Conservation (phyloP, 2,113 vertebrate genomes). For the Gracilinanus agilis region DNA sequence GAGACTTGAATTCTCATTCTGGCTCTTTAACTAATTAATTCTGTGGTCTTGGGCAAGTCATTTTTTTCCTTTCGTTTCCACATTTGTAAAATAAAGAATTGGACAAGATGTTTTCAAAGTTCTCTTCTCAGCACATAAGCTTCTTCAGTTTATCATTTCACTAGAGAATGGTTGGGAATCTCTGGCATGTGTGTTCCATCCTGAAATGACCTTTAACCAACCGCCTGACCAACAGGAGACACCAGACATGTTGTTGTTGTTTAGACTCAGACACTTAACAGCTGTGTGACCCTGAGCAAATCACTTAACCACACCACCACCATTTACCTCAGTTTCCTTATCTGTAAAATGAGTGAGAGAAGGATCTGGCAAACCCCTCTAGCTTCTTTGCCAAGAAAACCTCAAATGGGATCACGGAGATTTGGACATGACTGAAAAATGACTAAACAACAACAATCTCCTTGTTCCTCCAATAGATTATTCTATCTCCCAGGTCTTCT, state of each 20-base stretch:
- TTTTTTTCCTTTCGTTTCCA: no score
- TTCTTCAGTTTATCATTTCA: not conserved
- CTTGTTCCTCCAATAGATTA: not conserved
- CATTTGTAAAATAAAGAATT: not conserved
- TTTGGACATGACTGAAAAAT: no score
- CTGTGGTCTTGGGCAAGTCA: not conserved
- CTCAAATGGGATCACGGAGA: no score
- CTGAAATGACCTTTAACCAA: not conserved
- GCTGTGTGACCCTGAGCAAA: no score
- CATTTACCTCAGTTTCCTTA: no score
- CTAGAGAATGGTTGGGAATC: no score
- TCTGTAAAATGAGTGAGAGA: no score
- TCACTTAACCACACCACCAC: no score
- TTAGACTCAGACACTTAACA: no score
- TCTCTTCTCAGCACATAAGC: not conserved
- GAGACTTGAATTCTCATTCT: not conserved
- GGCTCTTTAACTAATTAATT: not conserved
- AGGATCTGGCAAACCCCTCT: no score
- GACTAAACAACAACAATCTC: no score
- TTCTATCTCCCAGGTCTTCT: not conserved
- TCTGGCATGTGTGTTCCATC: not conserved
- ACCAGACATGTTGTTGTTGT: not conserved
- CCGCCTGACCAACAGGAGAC: not conserved
- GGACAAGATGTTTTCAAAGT: not conserved
- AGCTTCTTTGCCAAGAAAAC: no score